These are phyloP conservation scores for Caenorhabditis auriculariae DNA, from an alignment of 2,888 invertebrate species.

Conservation along the genomic window DNA sequence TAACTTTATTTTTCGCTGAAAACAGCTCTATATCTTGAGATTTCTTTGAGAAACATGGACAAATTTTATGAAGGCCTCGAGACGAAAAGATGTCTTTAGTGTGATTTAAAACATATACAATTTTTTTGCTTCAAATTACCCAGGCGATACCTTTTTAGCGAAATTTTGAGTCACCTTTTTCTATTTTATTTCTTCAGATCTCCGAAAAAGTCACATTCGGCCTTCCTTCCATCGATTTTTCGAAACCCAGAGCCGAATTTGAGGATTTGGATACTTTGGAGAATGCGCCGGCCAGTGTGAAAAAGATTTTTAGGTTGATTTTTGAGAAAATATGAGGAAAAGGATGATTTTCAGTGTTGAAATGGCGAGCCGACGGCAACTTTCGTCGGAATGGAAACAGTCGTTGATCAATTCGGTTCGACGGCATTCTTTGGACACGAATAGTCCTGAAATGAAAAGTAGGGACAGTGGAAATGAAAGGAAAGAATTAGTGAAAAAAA, in stretches of 20 bases:
- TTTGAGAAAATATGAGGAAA: not conserved
- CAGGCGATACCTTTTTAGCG: not conserved
- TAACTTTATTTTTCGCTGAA: not conserved
- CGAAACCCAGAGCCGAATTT: slow-evolving; percentile 43
- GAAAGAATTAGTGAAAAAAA: no score
- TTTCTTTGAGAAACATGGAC: slow-evolving; percentile 24
- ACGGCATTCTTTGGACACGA: slow-evolving; percentile 48
- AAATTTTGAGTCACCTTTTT: not conserved
- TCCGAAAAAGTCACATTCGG: slow-evolving; percentile 48
- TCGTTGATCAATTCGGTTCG: slow-evolving; percentile 48
- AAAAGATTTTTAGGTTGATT: slow-evolving; percentile 50
- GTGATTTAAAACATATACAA: no score
- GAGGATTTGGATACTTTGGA: slow-evolving; percentile 49
- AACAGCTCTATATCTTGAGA: not conserved
- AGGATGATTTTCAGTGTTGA: slow-evolving; percentile 40
- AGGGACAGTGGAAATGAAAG: no score
- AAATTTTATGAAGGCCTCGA: no score
- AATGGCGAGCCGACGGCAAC: slow-evolving; percentile 50
- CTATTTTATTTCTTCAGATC: slow-evolving; percentile 20
- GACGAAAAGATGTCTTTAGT: no score
- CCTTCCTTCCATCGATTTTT: slow-evolving; percentile 51
- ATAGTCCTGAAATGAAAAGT: slow-evolving; percentile 55
- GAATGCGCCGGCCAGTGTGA: slow-evolving; percentile 54
- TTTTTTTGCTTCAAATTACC: no score
- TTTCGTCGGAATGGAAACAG: slow-evolving; percentile 56